These are phyloP conservation scores for Arctocebus calabarensis DNA, from an alignment of 2,797 vertebrate genomes.

Conservation along the genomic window DNA sequence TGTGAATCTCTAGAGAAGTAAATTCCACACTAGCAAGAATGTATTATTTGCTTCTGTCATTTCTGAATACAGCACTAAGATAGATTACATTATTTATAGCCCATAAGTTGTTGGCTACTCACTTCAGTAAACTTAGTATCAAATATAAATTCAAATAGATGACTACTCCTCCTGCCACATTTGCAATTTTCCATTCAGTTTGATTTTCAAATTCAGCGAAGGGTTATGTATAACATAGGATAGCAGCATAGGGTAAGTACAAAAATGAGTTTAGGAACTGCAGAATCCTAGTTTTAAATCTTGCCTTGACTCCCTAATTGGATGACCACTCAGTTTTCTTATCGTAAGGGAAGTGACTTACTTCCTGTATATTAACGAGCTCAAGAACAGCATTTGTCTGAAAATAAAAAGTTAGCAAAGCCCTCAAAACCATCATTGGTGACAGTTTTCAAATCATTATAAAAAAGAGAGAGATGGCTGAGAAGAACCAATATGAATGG, in stretches of 20 bases:
- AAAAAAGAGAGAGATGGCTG: not conserved
- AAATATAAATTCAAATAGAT: constrained; percentile 41
- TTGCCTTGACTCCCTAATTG: not conserved
- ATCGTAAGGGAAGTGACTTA: not conserved
- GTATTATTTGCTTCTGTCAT: constrained; percentile 52
- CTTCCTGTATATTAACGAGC: constrained; percentile 3
- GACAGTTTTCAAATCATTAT: not conserved
- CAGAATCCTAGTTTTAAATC: not conserved
- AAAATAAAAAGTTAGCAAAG: constrained; percentile 50
- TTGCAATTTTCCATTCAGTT: constrained; percentile 14
- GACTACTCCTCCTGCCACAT: not conserved
- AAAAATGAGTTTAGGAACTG: not conserved
- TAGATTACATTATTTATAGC: constrained; percentile 51
- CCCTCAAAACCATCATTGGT: not conserved
- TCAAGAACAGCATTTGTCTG: not conserved
- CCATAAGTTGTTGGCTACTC: not conserved
- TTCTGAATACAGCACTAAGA: constrained; percentile 28
- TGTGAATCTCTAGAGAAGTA: constrained; percentile 59
- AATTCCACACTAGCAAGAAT: constrained; percentile 54
- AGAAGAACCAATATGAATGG: not conserved
- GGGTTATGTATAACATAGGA: not conserved
- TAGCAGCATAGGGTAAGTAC: not conserved
- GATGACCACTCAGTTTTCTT: not conserved
- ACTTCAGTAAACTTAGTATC: constrained; percentile 6
- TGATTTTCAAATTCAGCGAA: constrained; percentile 52